A percentile compares a stretch with the other conserved stretches of the same genome.
Conservation (phyloP, 2,888 invertebrate species). For the Xylophagus ater region DNA sequence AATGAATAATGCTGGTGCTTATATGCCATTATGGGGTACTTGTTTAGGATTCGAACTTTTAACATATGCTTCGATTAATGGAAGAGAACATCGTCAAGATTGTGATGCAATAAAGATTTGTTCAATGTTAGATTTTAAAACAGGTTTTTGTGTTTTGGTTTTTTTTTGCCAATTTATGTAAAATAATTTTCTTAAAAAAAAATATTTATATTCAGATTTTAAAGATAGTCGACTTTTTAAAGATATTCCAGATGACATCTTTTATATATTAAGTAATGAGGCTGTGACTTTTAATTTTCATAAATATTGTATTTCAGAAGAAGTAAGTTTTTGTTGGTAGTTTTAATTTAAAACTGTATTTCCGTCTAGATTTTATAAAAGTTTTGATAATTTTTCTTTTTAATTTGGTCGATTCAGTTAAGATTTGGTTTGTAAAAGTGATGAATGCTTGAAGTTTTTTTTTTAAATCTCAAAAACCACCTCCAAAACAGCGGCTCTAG, state of each 20-base stretch:
- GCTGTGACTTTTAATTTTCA: constrained; percentile 67
- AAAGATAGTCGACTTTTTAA: constrained; percentile 52
- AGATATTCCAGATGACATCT: constrained; percentile 45
- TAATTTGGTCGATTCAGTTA: too few species aligned
- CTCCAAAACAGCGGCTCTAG: too few species aligned
- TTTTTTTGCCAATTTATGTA: neutral
- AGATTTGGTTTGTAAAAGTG: too few species aligned
- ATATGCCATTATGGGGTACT: constrained; percentile 79
- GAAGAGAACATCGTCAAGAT: constrained; percentile 45
- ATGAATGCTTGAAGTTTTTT: too few species aligned
- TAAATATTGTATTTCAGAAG: constrained; percentile 52
- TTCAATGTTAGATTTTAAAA: constrained; percentile 52
- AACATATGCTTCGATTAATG: constrained; percentile 47
- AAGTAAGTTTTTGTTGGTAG: constrained; percentile 39
- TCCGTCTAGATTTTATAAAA: too few species aligned
- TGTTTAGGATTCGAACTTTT: constrained; percentile 80
- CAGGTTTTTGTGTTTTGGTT: constrained; percentile 40
- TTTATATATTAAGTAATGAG: constrained; percentile 44
- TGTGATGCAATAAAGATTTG: constrained; percentile 49
- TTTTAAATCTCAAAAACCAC: too few species aligned
- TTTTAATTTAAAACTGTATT: too few species aligned
- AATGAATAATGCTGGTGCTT: constrained; percentile 53
- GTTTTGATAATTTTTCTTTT: constrained; percentile 21
- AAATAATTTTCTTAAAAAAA: neutral
- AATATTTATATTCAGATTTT: constrained; percentile 42